Percentiles rank a stretch among this genome's conserved stretches.
phyloP scores from a whole-genome alignment of 2,113 vertebrate species.

The Sapayoa aenigma region DNA sequence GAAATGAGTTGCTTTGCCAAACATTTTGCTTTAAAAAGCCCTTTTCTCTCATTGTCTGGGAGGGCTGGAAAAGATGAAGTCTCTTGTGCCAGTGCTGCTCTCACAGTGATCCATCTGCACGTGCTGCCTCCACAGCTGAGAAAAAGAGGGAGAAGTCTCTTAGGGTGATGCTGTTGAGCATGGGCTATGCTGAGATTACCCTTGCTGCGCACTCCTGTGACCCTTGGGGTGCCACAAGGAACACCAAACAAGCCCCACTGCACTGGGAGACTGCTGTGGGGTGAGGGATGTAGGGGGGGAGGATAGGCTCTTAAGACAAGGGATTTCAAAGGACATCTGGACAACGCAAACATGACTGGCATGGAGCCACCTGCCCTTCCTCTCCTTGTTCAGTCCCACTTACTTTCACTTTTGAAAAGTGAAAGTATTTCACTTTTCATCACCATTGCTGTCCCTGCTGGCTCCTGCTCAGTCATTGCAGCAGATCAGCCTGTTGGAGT shows the following conservation, averaged over 20 bases:
- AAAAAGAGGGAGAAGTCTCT: background rate
- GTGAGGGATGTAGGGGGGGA: background rate
- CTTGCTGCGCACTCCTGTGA: background rate
- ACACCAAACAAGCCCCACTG: background rate
- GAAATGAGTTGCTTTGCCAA: background rate
- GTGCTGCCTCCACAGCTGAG: fast-evolving
- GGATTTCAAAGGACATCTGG: background rate
- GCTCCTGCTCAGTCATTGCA: fast-evolving
- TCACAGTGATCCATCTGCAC: background rate
- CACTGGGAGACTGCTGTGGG: background rate
- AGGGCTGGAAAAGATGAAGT: background rate
- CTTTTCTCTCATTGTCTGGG: background rate
- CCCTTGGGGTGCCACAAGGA: background rate
- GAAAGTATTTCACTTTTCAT: background rate
- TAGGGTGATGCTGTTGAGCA: background rate
- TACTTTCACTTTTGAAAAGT: background rate
- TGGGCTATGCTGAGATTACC: background rate
- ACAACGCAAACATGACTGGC: fast-evolving
- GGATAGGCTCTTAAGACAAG: background rate
- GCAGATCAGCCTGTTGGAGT: background rate
- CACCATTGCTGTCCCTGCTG: background rate
- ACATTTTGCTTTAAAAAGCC: background rate
- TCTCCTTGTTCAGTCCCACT: background rate
- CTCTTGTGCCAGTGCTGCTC: background rate
- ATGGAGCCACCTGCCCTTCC: background rate